Percentiles rank a stretch among this genome's conserved stretches.
phyloP scores from a whole-genome alignment of 2,888 invertebrate genomes.

The Mimumesa dahlbomi region DNA sequence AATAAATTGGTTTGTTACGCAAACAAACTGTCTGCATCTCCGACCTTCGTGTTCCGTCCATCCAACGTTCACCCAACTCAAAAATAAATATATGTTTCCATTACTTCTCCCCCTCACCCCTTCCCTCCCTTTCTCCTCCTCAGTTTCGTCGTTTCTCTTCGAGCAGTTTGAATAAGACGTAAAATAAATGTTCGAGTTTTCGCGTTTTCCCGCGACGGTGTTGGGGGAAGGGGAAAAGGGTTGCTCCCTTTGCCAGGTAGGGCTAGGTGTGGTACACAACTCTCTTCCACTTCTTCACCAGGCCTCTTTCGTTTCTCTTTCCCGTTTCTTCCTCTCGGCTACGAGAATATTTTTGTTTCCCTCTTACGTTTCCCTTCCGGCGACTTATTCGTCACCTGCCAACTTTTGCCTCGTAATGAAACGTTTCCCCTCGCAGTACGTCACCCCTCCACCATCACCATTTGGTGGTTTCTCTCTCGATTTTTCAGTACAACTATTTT shows the following conservation, averaged over 20 bases:
- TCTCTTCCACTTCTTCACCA: slow-evolving; percentile 6
- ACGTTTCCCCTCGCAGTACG: not conserved
- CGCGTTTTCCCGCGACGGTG: not conserved
- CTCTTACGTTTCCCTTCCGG: not conserved
- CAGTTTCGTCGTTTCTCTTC: slow-evolving; percentile 24
- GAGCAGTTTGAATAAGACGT: slow-evolving; percentile 29
- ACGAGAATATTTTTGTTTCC: slow-evolving; percentile 27
- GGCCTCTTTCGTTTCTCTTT: not conserved
- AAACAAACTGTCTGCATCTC: slow-evolving; percentile 51
- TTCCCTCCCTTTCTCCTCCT: not conserved
- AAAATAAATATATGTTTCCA: slow-evolving; percentile 39
- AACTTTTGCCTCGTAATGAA: slow-evolving; percentile 21
- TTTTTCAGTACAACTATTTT: not conserved
- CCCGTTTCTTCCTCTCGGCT: too few relatives aligned
- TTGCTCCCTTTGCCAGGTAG: not conserved
- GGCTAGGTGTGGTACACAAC: slow-evolving; percentile 1
- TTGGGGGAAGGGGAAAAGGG: not conserved
- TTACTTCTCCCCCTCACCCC: slow-evolving; percentile 20
- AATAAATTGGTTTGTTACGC: slow-evolving; percentile 61
- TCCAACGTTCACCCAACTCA: slow-evolving; percentile 17
- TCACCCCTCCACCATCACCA: not conserved
- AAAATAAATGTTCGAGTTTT: slow-evolving; percentile 26
- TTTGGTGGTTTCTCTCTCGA: not conserved
- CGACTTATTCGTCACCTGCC: slow-evolving; percentile 35
- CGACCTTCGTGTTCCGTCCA: slow-evolving; percentile 12